Evolutionary conservation across 64 coral and sea anemone species (phyloP), one percentile per base, ranked within the genome.

Genomic region (Pachyseris speciosa): DNA sequence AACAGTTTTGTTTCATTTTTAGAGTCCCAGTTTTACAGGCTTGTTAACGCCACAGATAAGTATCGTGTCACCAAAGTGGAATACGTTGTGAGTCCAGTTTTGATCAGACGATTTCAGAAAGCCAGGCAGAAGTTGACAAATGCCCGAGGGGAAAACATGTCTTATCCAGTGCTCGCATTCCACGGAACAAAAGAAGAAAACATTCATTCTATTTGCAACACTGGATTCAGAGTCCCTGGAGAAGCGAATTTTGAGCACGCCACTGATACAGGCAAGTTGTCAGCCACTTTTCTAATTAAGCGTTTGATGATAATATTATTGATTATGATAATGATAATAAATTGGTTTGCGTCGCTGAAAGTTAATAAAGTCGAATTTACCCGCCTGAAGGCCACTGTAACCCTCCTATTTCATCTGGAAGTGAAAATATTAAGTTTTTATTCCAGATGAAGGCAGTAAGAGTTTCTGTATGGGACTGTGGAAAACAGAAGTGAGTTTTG

Each of bases 1-100:
- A 45, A n/a, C 19, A 0, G 12, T 16, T 24, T 64, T 6, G n/a
- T 53, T 39, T 87, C 12, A 74, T 55, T 47, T 64, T 67, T 29
- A 96, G 94, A 96, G 84, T 96, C 90, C 8, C 94, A 96, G 27
- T 96, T 96, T 88, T 96, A 96, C 58, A 86, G 94, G 26, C 90
- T 96, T 52, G 94, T 96, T 57, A 90, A 96, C 67, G 13, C 78
- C 44, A 57, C 84, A 37, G 90, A 96, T 37, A 96, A 85, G 49
- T 96, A 96, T 27, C 75, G 94, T 28, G 90, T 96, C 12, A 85
- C 75, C 34, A 92, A 96, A 33, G 90, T 96, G 7, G 90, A 96
- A 27, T 96, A 96, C 49, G 90, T 96, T 5, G 88, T 96, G 10
- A 96, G 92, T n/a, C 94, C 94, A 31, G 49, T 88, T 19, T 49